phyloP scores from a whole-genome alignment of 2,888 invertebrate species.

The Xylophagus ater region DNA sequence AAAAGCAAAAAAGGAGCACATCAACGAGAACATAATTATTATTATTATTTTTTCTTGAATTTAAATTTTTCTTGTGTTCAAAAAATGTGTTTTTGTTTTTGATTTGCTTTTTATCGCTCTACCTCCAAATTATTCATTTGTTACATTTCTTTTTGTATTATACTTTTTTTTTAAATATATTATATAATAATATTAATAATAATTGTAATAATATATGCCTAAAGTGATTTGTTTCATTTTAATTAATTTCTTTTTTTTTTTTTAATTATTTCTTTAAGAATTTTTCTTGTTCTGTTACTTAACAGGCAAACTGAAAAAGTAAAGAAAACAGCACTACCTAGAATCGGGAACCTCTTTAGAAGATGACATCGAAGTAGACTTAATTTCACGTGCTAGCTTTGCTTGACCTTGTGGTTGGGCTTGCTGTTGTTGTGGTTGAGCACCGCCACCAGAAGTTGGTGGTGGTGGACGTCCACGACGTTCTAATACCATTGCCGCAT shows the following conservation, averaged over 20 bases:
- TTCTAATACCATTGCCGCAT: constrained; percentile 26
- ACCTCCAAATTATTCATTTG: no score
- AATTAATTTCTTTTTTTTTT: constrained; percentile 8
- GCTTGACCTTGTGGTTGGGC: constrained; percentile 29
- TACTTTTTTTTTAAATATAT: no score
- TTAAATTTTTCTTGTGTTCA: no score
- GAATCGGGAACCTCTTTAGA: constrained; percentile 40
- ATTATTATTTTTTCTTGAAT: no score
- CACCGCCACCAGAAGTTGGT: constrained; percentile 20
- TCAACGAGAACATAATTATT: no score
- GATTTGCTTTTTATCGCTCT: no score
- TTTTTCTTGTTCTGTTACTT: constrained; percentile 8
- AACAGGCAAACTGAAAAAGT: constrained; percentile 11
- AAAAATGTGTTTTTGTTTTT: no score
- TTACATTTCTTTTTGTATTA: no score
- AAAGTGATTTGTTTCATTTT: no score
- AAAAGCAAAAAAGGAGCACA: no score
- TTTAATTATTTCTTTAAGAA: constrained; percentile 10
- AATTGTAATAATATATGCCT: constrained; percentile 12
- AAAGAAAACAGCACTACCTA: constrained; percentile 37
- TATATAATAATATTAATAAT: no score
- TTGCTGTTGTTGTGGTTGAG: constrained; percentile 22
- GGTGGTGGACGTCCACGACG: constrained; percentile 33
- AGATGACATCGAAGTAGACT: constrained; percentile 26
- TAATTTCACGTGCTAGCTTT: constrained; percentile 28